These are phyloP conservation scores for Sander vitreus DNA, from an alignment of 2,113 vertebrate species.

Conservation along the genomic window DNA sequence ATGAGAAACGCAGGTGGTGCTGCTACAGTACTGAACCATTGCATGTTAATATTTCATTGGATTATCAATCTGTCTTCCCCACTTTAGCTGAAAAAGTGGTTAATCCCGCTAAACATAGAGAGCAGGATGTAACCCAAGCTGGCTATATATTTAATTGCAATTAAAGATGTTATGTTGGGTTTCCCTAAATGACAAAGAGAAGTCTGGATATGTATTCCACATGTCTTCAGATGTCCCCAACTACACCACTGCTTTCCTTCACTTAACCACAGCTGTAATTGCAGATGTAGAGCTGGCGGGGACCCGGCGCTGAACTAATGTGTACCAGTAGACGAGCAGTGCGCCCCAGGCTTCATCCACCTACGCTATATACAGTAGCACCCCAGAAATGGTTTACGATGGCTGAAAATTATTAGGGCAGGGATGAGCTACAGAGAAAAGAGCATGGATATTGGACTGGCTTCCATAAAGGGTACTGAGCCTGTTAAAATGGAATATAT, in stretches of 20 bases:
- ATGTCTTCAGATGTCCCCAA: slow-evolving; percentile 64
- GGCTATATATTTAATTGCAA: slow-evolving; percentile 62
- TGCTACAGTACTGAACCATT: slow-evolving; percentile 30
- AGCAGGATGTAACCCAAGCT: slow-evolving; percentile 36
- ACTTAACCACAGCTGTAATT: slow-evolving; percentile 68
- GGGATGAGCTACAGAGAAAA: slow-evolving; percentile 46
- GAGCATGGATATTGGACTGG: slow-evolving; percentile 21
- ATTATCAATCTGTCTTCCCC: slow-evolving; percentile 35
- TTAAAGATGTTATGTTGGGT: slow-evolving; percentile 65
- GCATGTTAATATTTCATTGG: slow-evolving; percentile 24
- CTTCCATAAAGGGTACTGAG: slow-evolving; percentile 8
- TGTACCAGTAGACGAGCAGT: slow-evolving; percentile 47
- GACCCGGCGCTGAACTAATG: slow-evolving; percentile 50
- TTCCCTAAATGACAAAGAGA: slow-evolving; percentile 62
- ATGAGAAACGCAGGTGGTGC: slow-evolving; percentile 51
- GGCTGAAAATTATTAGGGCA: slow-evolving; percentile 26
- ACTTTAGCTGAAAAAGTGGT: slow-evolving; percentile 15
- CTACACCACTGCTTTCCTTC: slow-evolving; percentile 61
- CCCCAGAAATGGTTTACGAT: slow-evolving; percentile 42
- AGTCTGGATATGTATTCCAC: slow-evolving; percentile 55
- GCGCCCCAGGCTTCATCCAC: slow-evolving; percentile 27
- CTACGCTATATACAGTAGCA: slow-evolving; percentile 13
- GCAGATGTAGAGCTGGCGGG: slow-evolving; percentile 55
- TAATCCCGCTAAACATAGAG: slow-evolving; percentile 50
- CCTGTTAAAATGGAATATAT: slow-evolving; percentile 40